phyloP scores from a whole-genome alignment of 2,888 invertebrate species.

The Drosophila fulvimacula region DNA sequence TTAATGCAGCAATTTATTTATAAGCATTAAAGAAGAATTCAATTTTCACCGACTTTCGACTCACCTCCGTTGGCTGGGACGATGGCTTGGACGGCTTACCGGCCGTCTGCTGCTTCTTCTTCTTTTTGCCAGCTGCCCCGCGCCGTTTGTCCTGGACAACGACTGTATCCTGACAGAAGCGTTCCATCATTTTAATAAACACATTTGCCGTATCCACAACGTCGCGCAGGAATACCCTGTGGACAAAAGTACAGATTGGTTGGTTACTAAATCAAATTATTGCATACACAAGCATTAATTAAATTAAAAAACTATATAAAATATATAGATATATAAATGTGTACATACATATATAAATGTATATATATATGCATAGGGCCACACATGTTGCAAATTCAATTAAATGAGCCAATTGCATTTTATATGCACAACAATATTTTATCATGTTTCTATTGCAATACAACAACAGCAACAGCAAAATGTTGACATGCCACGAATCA shows the following conservation, averaged over 20 bases:
- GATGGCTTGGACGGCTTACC: conserved; percentile 82
- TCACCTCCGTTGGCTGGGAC: conserved; percentile 79
- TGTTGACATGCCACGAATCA: conserved; percentile 13
- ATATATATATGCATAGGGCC: not conserved
- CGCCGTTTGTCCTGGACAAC: conserved; percentile 89
- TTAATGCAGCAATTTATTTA: conserved; percentile 69
- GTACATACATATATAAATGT: not conserved
- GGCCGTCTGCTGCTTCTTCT: conserved; percentile 77
- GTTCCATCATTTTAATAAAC: conserved; percentile 95
- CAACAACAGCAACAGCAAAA: not conserved
- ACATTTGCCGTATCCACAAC: conserved; percentile 95
- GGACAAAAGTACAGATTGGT: conserved; percentile 9
- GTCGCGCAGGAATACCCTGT: conserved; percentile 92
- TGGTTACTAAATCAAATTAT: conserved; percentile 58
- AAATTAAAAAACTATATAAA: conserved; percentile 35
- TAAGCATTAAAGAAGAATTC: conserved; percentile 62
- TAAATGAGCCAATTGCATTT: conserved; percentile 55
- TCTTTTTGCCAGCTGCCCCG: conserved; percentile 36
- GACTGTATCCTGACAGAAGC: conserved; percentile 87
- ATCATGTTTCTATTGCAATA: not conserved
- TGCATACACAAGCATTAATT: conserved; percentile 60
- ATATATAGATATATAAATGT: conserved; percentile 3
- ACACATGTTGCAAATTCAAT: conserved; percentile 65
- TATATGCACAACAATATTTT: conserved; percentile 33
- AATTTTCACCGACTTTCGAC: conserved; percentile 40